These are phyloP conservation scores for Andrena marginata DNA, from an alignment of 2,888 invertebrate genomes.

Conservation along the genomic window DNA sequence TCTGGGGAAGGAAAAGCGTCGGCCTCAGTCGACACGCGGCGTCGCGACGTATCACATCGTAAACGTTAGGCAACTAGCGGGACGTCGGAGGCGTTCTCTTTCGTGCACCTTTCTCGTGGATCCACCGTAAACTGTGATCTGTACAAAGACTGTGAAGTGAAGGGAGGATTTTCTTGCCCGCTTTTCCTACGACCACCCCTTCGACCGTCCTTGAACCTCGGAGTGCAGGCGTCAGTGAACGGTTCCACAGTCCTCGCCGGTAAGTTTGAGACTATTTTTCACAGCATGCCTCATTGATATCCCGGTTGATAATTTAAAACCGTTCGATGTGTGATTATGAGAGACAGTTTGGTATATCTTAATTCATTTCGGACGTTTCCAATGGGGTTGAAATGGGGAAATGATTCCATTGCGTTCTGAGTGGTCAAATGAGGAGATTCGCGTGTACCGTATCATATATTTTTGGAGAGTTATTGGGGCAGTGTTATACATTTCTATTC, in stretches of 20 bases:
- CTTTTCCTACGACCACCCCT: not conserved
- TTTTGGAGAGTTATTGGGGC: too few species aligned
- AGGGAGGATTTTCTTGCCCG: not conserved
- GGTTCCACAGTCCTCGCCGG: not conserved
- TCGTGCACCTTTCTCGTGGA: not conserved
- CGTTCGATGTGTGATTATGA: too few species aligned
- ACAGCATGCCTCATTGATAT: not conserved
- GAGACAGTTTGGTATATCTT: too few species aligned
- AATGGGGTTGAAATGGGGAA: too few species aligned
- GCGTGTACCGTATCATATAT: too few species aligned
- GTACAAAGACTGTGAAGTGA: constrained; percentile 19
- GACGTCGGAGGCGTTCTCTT: not conserved
- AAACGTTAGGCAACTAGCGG: constrained; percentile 1
- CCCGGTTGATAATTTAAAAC: not conserved
- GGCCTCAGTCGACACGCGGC: constrained; percentile 78
- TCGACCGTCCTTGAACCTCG: constrained; percentile 12
- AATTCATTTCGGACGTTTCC: too few species aligned
- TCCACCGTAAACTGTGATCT: not conserved
- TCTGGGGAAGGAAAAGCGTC: constrained; percentile 52
- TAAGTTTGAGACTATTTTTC: constrained; percentile 12
- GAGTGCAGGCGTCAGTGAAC: constrained; percentile 7
- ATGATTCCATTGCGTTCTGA: too few species aligned
- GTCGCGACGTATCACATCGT: constrained; percentile 67
- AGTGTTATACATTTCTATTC: too few species aligned
- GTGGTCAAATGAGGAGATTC: too few species aligned